Evolutionary conservation across 2,797 vertebrate species (phyloP).

Genomic region (Hozukius guyotensis): DNA sequence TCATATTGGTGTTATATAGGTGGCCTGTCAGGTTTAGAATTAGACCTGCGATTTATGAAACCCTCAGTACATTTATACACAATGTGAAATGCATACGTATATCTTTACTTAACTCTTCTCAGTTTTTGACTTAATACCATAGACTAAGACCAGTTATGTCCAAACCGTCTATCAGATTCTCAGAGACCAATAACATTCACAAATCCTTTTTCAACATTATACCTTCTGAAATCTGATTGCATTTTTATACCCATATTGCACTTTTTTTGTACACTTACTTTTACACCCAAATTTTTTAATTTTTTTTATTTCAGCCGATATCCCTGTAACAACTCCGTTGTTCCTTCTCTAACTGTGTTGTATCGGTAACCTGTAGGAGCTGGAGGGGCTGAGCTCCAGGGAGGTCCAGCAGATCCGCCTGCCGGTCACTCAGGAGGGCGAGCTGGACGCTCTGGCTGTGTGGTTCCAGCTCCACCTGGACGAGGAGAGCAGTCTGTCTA

Average conservation of each 20-base stretch:
- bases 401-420: constrained; percentile 81
- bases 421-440: constrained; percentile 84
- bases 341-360: background rate
- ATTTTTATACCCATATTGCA: background rate
- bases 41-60: background rate
- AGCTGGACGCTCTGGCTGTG: constrained; percentile 90
- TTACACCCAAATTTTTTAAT: background rate
- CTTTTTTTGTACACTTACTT: background rate
- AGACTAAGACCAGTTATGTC: too few species aligned
- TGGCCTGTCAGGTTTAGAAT: background rate
- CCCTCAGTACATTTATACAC: too few species aligned
- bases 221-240: too few species aligned
- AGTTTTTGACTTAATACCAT: background rate
- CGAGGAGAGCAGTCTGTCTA: constrained; percentile 90
- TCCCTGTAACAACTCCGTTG: too few species aligned
- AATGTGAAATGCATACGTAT: background rate
- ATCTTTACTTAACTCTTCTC: background rate
- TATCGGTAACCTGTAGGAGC: constrained; percentile 81
- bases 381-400: constrained; percentile 89
- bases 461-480: constrained; percentile 98
- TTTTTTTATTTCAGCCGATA: background rate
- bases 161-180: background rate
- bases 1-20: background rate
- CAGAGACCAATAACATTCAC: background rate
- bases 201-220: too few species aligned